Base-by-base conservation (phyloP, 2,888 invertebrate species). In the Drosophila stalkeri region DNA sequence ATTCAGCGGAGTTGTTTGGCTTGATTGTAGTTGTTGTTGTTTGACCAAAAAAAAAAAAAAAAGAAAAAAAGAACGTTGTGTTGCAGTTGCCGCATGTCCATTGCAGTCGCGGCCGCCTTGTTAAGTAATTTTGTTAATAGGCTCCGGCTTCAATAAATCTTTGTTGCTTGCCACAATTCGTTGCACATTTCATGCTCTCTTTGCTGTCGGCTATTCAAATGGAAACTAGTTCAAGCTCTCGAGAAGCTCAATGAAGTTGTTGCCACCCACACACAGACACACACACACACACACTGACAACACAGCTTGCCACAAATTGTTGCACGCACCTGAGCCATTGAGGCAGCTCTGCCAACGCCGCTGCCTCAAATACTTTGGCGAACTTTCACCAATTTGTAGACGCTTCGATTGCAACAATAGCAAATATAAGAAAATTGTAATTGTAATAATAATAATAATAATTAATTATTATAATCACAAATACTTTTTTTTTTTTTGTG, bases 71-170 rank as follows among this genome's bases (percentile, higher is more conserved):
- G 31, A 11, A 31, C n/a, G n/a, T 11, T 68, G 64, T 59, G 43
- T 64, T 77, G 81, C 81, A 77, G 77, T 72, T 54, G 77, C 63
- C 59, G 84, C 63, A 35, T 69, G 81, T 81, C 79, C 84, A 78
- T 75, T 70, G 85, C 82, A 84, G 85, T 86, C 68, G 90, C 77
- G 41, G 41, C 41, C 49, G 72, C 84, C 86, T 86, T 90, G 86
- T 86, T 86, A 86, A 86, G 86, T 86, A 86, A 86, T 86, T 86
- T 86, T 77, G 89, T 90, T 86, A 86, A 90, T 86, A 90, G 87
- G 80, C 59, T 35, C 69, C 72, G 64, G 70, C 89, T 90, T 83
- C 73, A 86, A 86, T 86, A 86, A 86, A 86, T 86, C 85, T 90
- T 72, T 86, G 86, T 55, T 77, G 90, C 90, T 18, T 86, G 90